Conservation (phyloP, 2,797 vertebrate species). For the Pteropus rufus region DNA sequence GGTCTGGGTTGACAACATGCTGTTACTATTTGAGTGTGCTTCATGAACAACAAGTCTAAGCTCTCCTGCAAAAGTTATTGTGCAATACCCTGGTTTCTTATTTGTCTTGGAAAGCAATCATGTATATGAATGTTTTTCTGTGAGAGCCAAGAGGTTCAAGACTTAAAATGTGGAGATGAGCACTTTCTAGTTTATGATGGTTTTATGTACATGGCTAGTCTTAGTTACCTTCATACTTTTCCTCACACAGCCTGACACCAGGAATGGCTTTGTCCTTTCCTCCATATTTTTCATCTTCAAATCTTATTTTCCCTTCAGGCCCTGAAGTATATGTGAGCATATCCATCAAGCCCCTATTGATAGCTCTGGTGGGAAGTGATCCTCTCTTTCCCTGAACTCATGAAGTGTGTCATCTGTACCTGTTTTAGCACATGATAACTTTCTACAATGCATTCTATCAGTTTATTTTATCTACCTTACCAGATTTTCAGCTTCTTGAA, state of each 20-base stretch:
- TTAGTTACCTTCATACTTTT: background rate
- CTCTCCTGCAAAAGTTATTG: background rate
- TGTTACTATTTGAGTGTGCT: constrained; percentile 44
- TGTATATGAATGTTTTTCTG: background rate
- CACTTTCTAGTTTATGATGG: background rate
- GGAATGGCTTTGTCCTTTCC: background rate
- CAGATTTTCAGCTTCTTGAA: background rate
- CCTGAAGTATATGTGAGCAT: background rate
- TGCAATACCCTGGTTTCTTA: background rate
- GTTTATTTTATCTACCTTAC: background rate
- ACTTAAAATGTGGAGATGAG: background rate
- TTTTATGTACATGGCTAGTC: background rate
- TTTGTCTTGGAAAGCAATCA: constrained; percentile 56
- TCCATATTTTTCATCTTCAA: background rate
- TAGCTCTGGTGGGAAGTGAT: background rate
- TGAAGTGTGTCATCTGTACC: background rate
- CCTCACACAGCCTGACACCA: background rate
- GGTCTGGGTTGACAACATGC: constrained; percentile 18
- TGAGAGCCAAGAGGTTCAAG: background rate
- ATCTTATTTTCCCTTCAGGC: background rate
- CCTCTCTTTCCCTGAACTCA: background rate
- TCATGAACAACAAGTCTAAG: constrained; percentile 30
- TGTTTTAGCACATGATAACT: background rate
- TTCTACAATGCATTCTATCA: background rate
- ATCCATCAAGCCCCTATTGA: background rate